phyloP scores from a whole-genome alignment of 2,888 invertebrate species.

The Leistus spinibarbis region DNA sequence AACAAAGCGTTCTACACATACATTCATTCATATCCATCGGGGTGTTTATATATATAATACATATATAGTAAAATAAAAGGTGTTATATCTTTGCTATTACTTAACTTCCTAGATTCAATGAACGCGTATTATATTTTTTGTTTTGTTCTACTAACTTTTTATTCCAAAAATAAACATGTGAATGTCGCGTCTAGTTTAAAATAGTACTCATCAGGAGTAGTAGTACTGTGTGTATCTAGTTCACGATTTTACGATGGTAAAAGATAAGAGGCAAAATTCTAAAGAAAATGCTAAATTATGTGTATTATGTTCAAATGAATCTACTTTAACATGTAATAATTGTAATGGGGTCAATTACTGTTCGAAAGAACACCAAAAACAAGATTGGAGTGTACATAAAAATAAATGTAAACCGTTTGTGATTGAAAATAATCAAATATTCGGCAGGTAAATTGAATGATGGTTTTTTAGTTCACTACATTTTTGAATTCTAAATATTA shows the following conservation, averaged over 20 bases:
- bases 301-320: neutral
- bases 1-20: too few relatives aligned
- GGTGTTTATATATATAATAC: too few relatives aligned
- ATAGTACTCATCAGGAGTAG: conserved; percentile 7
- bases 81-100: too few relatives aligned
- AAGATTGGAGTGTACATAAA: conserved; percentile 65
- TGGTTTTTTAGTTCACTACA: too few relatives aligned
- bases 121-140: neutral
- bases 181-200: conserved; percentile 6
- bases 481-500: neutral
- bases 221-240: neutral
- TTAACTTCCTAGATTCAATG: too few relatives aligned
- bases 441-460: conserved; percentile 41
- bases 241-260: conserved; percentile 14
- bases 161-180: neutral
- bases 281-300: conserved; percentile 11
- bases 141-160: neutral
- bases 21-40: too few relatives aligned
- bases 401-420: conserved; percentile 62
- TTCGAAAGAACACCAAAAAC: conserved; percentile 62
- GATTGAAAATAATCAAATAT: conserved; percentile 46
- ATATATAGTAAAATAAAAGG: too few relatives aligned
- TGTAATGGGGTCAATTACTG: conserved; percentile 66
- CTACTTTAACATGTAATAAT: conserved; percentile 55
- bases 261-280: conserved; percentile 16